These are phyloP conservation scores for Sesamia nonagrioides DNA, from an alignment of 1,140 invertebrate genomes.

Conservation along the genomic window DNA sequence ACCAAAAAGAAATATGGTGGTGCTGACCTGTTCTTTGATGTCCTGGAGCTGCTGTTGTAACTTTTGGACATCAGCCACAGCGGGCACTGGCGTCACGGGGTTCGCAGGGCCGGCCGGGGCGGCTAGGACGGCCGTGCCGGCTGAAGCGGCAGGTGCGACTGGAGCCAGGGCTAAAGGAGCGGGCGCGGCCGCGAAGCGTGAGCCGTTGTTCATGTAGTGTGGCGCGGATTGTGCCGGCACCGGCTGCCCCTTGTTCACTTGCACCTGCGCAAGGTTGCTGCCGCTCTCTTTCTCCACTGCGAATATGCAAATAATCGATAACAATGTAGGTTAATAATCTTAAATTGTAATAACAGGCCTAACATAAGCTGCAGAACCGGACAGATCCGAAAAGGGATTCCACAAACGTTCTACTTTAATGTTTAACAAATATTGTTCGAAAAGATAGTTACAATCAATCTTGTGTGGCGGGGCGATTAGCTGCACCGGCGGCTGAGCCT, in stretches of 20 bases:
- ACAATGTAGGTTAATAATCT: not conserved
- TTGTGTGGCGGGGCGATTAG: conserved; percentile 50
- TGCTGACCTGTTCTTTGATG: conserved; percentile 97
- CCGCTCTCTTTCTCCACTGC: conserved; percentile 74
- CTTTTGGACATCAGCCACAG: conserved; percentile 94
- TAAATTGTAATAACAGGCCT: not conserved
- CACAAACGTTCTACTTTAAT: too few relatives aligned
- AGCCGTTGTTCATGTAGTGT: conserved; percentile 94
- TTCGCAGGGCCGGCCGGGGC: conserved; percentile 72
- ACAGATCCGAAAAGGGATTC: too few relatives aligned
- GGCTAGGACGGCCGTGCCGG: conserved; percentile 63
- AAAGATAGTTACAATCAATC: conserved; percentile 60
- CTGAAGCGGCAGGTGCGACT: conserved; percentile 55
- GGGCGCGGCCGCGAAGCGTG: conserved; percentile 85
- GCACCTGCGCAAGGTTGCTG: conserved; percentile 81
- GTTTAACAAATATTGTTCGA: not conserved
- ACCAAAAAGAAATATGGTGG: not conserved
- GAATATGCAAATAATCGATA: not conserved
- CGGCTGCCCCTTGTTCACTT: conserved; percentile 82
- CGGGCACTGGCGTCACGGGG: conserved; percentile 51
- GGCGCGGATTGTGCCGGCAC: conserved; percentile 72
- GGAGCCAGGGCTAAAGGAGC: conserved; percentile 24
- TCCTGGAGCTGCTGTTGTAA: conserved; percentile 98
- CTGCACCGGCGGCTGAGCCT: conserved; percentile 75
- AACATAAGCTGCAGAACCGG: not conserved